Base-by-base conservation (phyloP, 2,888 invertebrate genomes). In the Nymphalis urticae region DNA sequence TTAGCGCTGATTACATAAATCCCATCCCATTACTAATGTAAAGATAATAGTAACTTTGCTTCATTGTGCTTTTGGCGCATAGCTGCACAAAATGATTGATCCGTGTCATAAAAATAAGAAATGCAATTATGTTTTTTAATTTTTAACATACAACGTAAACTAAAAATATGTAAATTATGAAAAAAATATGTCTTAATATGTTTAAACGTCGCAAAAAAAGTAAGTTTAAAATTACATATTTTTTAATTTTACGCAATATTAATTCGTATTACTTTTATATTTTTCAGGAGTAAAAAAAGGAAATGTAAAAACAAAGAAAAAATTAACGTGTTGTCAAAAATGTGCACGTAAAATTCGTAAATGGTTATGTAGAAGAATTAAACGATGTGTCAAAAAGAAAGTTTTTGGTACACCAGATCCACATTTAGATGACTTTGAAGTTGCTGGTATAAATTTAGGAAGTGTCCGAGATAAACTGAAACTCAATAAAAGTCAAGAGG, bases 361-460 rank as follows among this genome's bases (percentile, higher is more conserved):
- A 47, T 80, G 75, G 73, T 66, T 77, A 21, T 78, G 68, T 24
- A 77, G 72, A 68, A 79, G 76, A 77, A 59, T 80, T 24, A 73
- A 71, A 63, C 75, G 78, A 67, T 79, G 76, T 50, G 36, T 78
- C 1, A 82, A 79, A 68, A 81, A 76, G 63, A 75, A 73, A 58
- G 42, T 81, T 24, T 79, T 83, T 67, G 81, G 80, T 21, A 70
- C 66, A 47, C 72, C 76, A 27, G 67, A 79, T 62, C 73, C 77
- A 19, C 68, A 72, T n/a, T 54, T 79, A 13, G 65, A 73, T 16
- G 77, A 82, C 48, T 82, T 76, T 67, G 79, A 83, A 59, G 47
- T 82, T 10, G 75, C 69, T 58, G 81, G 78, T 24, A 48, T 77
- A 10, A 77, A 79, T 68, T 67, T 82, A 21, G 77, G 73, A 9